These are phyloP conservation scores for Brachionus asplanchnoidis DNA, from an alignment of 1,140 invertebrate genomes.

Conservation along the genomic window DNA sequence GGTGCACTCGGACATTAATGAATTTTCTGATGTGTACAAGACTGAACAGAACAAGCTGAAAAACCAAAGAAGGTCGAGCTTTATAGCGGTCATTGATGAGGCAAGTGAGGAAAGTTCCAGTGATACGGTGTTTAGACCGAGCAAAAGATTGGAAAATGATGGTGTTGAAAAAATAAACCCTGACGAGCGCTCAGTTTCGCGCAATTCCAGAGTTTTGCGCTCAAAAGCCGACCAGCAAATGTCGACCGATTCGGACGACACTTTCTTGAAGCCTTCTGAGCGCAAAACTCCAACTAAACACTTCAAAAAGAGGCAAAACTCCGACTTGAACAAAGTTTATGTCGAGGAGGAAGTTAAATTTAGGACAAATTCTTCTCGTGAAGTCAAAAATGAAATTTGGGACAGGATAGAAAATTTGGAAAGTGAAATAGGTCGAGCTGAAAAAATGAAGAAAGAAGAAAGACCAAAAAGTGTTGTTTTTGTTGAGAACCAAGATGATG, in stretches of 20 bases:
- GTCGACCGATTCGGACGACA: background rate
- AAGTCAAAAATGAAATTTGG: background rate
- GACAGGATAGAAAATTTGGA: background rate
- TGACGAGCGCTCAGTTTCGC: background rate
- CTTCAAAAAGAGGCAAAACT: background rate
- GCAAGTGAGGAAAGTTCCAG: background rate
- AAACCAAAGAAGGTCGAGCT: background rate
- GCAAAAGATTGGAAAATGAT: background rate
- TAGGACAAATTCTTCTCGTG: background rate
- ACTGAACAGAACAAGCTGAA: background rate
- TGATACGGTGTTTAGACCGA: background rate
- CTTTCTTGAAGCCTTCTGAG: background rate
- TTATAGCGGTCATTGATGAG: background rate
- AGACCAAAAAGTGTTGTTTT: conserved; percentile 28
- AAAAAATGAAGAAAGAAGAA: background rate
- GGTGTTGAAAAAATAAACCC: background rate
- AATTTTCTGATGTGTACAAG: background rate
- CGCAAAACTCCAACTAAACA: background rate
- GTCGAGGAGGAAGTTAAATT: background rate
- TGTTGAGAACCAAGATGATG: background rate
- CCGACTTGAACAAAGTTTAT: background rate
- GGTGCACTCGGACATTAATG: background rate
- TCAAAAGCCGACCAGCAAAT: background rate
- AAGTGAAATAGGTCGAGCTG: background rate
- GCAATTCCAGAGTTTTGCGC: background rate